Evolutionary conservation across 1,140 invertebrate species (phyloP), one percentile per base, ranked within the genome.

Genomic region (Drosophila parabipectinata): DNA sequence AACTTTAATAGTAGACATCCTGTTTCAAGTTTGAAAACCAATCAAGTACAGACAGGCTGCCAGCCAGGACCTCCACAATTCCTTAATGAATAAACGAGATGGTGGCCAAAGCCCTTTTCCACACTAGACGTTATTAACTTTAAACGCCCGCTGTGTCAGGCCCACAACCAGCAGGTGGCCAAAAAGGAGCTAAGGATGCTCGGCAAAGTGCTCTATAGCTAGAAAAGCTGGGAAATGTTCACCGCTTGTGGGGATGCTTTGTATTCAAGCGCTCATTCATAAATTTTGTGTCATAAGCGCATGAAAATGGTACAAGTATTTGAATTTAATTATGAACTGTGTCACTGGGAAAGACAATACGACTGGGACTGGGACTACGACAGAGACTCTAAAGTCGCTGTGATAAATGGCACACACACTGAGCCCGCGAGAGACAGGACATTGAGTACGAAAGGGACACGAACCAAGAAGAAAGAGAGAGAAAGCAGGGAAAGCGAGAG

Each of bases 271-370:
- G 51, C 60, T 83, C 79, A 88, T 87, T 87, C 83, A 87, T 87
- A 87, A 87, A 87, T 87, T 87, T 69, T 72, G 68, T 76, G 79
- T 88, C 83, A 77, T 83, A 88, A 88, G 83, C 75, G 82, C 68
- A 75, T 66, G 75, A 88, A 89, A 87, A 83, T 83, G 67, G 79
- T 73, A 77, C 75, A 83, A 88, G 83, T 84, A 88, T 88, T 88
- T 88, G 76, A 88, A 88, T 88, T 88, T 88, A 88, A 88, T 88
- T 88, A 88, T 89, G 79, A 88, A 83, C 83, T 88, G 53, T 64
- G 64, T 89, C 72, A 76, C 68, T 63, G 50, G 37, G 44, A 58
- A 28, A 78, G 83, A 87, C 83, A 88, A 87, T 75, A 73, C 66
- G 51, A 64, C 47, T 37, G 58, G 45, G 39, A 41, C 53, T 58